Evolutionary conservation across 2,888 invertebrate genomes (phyloP), one percentile per base, ranked within the genome.

Genomic region (Spodoptera littoralis): DNA sequence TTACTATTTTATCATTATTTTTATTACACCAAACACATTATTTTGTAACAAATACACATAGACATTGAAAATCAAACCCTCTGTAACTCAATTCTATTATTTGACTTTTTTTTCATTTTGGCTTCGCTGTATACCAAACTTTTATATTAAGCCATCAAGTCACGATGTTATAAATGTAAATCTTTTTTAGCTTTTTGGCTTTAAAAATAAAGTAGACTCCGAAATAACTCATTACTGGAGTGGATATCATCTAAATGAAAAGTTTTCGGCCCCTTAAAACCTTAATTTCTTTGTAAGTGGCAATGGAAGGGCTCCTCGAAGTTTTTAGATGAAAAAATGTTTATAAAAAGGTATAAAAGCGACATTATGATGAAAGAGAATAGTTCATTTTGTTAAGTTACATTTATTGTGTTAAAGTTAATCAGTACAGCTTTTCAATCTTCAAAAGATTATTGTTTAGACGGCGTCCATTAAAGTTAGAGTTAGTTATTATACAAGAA

Each of bases 201-300:
- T 70, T 67, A 55, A 53, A 67, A 73, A 66, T 57, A 66, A 64
- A 64, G 59, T 55, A 24, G 36, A 67, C 65, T 66, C 51, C 9
- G 11, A 69, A 76, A 76, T 76, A 76, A 71, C 66, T 77, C 68
- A 76, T 77, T 68, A 72, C 73, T 47, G 46, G 36, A 73, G 68
- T 73, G 55, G 63, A 70, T 76, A 77, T 70, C 70, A 73, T 73
- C 73, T 76, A 71, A 77, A 77, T 77, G 68, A 69, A 77, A 77
- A 77, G 64, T 76, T 77, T 59, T 76, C 56, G 65, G 48, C 64
- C 65, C 54, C 55, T 65, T 50, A 65, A 70, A 76, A 68, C 64
- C 68, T 61, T 65, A 74, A 76, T 68, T 76, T 76, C 65, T 76
- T 70, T 69, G 65, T 76, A 70, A 76, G 67, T 72, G 72, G 62